phyloP scores from a whole-genome alignment of 35 echinoderm and acorn worm species.

The Apostichopus californicus region DNA sequence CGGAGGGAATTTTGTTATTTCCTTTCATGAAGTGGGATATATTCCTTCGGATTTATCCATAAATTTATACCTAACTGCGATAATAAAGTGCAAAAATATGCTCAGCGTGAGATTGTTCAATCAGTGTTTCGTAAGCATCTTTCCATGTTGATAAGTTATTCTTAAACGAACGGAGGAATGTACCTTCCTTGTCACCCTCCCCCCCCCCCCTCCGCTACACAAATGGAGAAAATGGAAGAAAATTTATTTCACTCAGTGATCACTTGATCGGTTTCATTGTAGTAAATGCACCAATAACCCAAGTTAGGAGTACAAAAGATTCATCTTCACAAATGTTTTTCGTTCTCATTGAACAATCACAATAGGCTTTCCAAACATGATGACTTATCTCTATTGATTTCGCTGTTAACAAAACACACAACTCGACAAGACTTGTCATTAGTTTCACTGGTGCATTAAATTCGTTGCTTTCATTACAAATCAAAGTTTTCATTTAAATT shows the following conservation, averaged over 20 bases:
- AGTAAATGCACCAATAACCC: neutral
- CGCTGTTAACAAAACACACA: conserved; percentile 15
- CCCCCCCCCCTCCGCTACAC: too few relatives aligned
- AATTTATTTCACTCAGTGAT: too few relatives aligned
- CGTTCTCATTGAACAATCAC: neutral
- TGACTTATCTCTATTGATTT: conserved; percentile 41
- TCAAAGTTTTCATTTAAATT: conserved; percentile 15
- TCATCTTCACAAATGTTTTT: neutral
- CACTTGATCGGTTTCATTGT: too few relatives aligned
- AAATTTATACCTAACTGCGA: too few relatives aligned
- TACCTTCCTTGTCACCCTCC: neutral
- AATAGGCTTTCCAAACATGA: conserved; percentile 18
- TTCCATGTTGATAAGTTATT: too few relatives aligned
- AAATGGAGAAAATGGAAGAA: too few relatives aligned
- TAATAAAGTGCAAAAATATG: too few relatives aligned
- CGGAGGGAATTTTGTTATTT: too few relatives aligned
- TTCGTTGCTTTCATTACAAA: conserved; percentile 21
- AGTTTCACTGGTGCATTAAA: neutral
- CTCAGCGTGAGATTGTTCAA: too few relatives aligned
- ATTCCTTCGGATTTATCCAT: too few relatives aligned
- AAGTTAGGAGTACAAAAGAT: neutral
- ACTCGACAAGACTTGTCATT: neutral
- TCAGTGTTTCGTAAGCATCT: too few relatives aligned
- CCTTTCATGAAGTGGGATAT: too few relatives aligned
- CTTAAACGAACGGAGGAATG: neutral